Evolutionary conservation across 92 coral and sea anemone genomes (phyloP).

Genomic region (Parazoanthus darwini): DNA sequence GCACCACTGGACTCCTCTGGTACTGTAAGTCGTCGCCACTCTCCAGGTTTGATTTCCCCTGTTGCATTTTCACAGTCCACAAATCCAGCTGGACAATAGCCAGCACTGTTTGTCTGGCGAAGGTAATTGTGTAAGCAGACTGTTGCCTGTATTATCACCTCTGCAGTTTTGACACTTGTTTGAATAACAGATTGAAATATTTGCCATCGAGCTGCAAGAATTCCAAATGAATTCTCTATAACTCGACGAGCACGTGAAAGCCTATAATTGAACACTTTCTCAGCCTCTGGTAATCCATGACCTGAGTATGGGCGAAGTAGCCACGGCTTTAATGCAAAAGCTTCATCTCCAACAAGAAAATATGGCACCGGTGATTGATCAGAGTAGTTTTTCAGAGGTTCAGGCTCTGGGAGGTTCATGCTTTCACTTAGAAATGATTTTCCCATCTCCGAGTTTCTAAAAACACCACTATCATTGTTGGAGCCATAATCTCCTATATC

Average conservation of each 20-base stretch:
- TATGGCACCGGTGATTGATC: constrained; percentile 13
- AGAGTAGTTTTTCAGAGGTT: neutral
- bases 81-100: constrained; percentile 36
- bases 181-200: constrained; percentile 39
- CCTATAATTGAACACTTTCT: constrained; percentile 42
- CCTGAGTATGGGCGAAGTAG: constrained; percentile 36
- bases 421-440: neutral
- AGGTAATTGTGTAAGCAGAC: constrained; percentile 44
- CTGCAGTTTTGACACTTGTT: constrained; percentile 44
- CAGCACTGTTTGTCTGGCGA: constrained; percentile 37
- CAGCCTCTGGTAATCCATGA: constrained; percentile 15
- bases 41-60: constrained; percentile 22
- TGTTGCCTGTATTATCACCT: constrained; percentile 13
- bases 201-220: constrained; percentile 37
- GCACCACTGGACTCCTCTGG: too few relatives aligned
- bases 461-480: constrained; percentile 21
- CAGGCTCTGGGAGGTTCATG: neutral
- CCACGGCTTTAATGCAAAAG: constrained; percentile 16
- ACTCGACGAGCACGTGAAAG: constrained; percentile 40
- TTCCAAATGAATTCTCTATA: constrained; percentile 46
- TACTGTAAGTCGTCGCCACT: constrained; percentile 3
- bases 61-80: constrained; percentile 21
- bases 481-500: constrained; percentile 25
- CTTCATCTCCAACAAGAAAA: constrained; percentile 23
- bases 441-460: constrained; percentile 3